Percentiles rank a stretch among this genome's conserved stretches.
Evolutionary conservation across 2,888 invertebrate species (phyloP).

Genomic region (Limenitis arthemis): DNA sequence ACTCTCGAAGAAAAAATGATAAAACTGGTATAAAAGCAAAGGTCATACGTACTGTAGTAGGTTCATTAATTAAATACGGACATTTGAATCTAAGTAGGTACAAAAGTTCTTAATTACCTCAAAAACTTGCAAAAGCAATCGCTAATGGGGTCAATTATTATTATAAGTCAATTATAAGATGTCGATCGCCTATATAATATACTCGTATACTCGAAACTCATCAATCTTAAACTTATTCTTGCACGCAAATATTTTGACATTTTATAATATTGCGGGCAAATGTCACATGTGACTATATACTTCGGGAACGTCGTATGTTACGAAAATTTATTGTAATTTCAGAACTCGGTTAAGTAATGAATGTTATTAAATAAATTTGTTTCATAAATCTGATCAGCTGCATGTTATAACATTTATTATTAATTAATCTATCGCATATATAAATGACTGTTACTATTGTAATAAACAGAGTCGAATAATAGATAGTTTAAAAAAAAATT

Average conservation of each 20-base stretch:
- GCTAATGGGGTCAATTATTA: constrained; percentile 28
- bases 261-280: constrained; percentile 22
- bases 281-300: constrained; percentile 18
- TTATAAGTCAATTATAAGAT: constrained; percentile 29
- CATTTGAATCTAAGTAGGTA: neutral
- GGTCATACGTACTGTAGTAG: neutral
- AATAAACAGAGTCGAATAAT: no score
- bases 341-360: neutral
- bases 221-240: constrained; percentile 29
- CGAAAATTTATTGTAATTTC: neutral
- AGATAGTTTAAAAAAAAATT: no score
- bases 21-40: neutral
- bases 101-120: constrained; percentile 8
- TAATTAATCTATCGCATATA: no score
- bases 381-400: neutral
- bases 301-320: neutral
- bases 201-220: constrained; percentile 28
- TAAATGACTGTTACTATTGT: no score
- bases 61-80: neutral
- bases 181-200: constrained; percentile 21
- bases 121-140: constrained; percentile 16
- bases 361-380: neutral
- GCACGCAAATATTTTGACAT: constrained; percentile 28
- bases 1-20: no score
- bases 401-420: no score